A percentile compares a stretch with the other conserved stretches of the same genome.
phyloP scores from a whole-genome alignment of 2,888 invertebrate genomes.

The Blastobasis adustella region DNA sequence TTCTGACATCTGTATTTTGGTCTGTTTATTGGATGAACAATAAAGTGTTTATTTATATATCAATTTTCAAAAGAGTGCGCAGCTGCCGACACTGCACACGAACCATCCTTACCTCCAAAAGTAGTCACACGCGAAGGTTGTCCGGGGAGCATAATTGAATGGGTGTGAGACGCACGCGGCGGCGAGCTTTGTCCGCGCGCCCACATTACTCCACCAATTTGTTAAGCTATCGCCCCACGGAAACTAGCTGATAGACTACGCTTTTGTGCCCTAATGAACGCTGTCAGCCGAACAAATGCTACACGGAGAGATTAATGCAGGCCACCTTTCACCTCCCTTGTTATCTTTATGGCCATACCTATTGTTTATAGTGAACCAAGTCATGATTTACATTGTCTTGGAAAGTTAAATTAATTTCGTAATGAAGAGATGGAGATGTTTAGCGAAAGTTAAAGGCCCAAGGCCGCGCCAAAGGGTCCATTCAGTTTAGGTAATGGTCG shows the following conservation, averaged over 20 bases:
- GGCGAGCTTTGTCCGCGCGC: slow-evolving; percentile 2
- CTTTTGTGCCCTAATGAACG: slow-evolving; percentile 65
- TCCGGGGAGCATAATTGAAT: no score
- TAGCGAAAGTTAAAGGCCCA: background rate
- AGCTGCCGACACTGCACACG: no score
- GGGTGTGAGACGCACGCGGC: background rate
- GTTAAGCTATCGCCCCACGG: slow-evolving; percentile 49
- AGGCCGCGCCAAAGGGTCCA: background rate
- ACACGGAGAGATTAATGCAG: slow-evolving; percentile 49
- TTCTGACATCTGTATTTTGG: no score
- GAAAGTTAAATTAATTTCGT: slow-evolving; percentile 18
- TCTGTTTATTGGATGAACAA: no score
- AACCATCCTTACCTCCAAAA: no score
- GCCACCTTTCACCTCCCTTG: slow-evolving; percentile 47
- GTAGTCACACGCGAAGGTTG: no score
- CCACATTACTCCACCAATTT: slow-evolving; percentile 53
- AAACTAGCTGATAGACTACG: slow-evolving; percentile 60
- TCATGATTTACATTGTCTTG: slow-evolving; percentile 37
- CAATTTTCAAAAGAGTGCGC: no score
- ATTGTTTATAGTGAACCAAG: slow-evolving; percentile 49
- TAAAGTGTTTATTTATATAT: no score
- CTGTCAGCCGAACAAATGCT: slow-evolving; percentile 60
- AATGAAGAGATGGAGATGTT: slow-evolving; percentile 6
- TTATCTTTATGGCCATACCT: slow-evolving; percentile 48
- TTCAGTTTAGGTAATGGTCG: background rate